Evolutionary conservation across 2,113 vertebrate species (phyloP), one percentile per base, ranked within the genome.

Genomic region (Hippocampus barbouri): DNA sequence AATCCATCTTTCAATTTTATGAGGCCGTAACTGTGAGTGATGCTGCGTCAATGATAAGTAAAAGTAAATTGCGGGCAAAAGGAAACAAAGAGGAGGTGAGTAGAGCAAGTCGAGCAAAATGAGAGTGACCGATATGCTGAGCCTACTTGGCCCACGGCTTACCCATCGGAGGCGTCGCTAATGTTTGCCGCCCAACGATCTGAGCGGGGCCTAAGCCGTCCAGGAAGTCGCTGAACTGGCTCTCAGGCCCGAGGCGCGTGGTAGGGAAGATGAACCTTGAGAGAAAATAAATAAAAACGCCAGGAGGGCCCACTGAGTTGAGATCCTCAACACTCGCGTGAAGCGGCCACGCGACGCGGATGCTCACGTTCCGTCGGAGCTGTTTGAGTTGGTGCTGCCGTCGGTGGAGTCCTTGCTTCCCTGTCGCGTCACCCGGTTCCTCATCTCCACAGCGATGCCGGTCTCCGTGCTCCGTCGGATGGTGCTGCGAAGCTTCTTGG

Each of bases 311-410:
- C 7, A 23, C 10, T 27, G 23, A 59, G 21, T 27, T 27, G 23
- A 12, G 23, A 57, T 23, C 10, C 56, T 60, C 12, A 14, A 60
- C 5, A 16, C 21, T 47, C 12, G 10, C 6, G 41, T 16, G 41
- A 18, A 66, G 41, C 41, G 2, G 21, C 5, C 9, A 6, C 64
- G 27, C 41, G n/a, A 47, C 43, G 25, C 7, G 16, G 12, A 53
- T 23, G 94, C 97, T 91, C 90, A 98, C 97, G 94, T 96, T 94
- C 97, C 96, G 0, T 99, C 97, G 0, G 97, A 98, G 93, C 97
- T 98, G 90, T 97, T 98, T 81, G 97, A 98, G 92, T 99, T 98
- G 86, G 96, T 98, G 91, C 97, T 98, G 79, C 96, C 97, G 0
- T 98, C 97, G 0, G 97, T 99, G 27, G 97, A 99, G 49, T 99